Evolutionary conservation across 2,888 invertebrate genomes (phyloP), one percentile per base, ranked within the genome.

Genomic region (Drosophila parthenogenetica): DNA sequence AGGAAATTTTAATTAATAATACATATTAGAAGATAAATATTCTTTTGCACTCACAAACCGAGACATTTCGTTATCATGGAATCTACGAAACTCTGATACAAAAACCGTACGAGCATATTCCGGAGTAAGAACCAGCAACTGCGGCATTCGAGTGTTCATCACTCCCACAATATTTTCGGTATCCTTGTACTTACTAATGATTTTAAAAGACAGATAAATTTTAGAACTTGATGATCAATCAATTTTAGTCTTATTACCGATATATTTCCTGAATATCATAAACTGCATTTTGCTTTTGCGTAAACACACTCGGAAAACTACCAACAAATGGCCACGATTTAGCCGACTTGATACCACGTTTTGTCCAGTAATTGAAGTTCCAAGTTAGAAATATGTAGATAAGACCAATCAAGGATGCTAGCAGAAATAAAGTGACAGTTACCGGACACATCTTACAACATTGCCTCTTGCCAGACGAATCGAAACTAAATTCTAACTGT

Each of bases 31-130:
- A 11, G 35, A 3, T 14, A n/a, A 10, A 10, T 22, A 51, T 1
- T 19, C 10, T 7, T n/a, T 11, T 7, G 5, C 22, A 85, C 85
- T 70, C 61, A 91, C 91, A 81, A 81, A 81, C 40, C 32, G 53
- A 0, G 81, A 61, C 19, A 77, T 54, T 63, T 90, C 90, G 59
- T 91, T 91, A 55, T 92, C 92, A 46, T 90, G 90, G 61, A 92
- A 93, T 54, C 80, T 74, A 2, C 91, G 89, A 37, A 93, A 93
- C 40, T 93, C 92, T 19, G 87, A 91, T 2, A 93, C 91, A n/a
- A 92, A 81, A 8, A 93, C 73, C 35, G 90, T 89, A 5, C 72
- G 87, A 0, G 91, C 84, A 14, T 91, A 72, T 16, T 93, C 91
- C 0, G 92, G 90, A 72, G 91, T 92, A 1, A 87, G 74, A 0